Base-by-base conservation (phyloP, 1,140 invertebrate genomes). In the Drosophila lowei region DNA sequence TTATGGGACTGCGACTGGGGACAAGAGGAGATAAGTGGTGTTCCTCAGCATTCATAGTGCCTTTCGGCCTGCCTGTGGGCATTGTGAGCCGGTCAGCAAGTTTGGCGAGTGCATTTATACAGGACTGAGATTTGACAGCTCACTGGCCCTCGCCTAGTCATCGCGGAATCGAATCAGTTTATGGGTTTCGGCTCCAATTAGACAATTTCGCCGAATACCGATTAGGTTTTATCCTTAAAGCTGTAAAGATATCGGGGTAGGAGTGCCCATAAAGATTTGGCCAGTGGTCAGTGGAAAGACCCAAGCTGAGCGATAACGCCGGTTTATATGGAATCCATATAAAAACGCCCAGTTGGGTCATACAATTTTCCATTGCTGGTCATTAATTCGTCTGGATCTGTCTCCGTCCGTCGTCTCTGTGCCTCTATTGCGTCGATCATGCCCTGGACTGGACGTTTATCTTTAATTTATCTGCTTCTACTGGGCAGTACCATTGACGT, bases 401-500 rank as follows among this genome's bases (percentile, higher is more conserved):
- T 71, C 48, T 54, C 54, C 25, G 6, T 13, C 30, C 34, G 34
- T 57, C 42, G 42, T 30, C 28, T 47, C 42, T 21, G 41, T 66
- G 49, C 42, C 42, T 30, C 8, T 56, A n/a, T 57, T 43, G 42
- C 56, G 49, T 38, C 28, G 7, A 38, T 25, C 5, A 56, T 59
- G 49, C 41, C 21, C 11, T n/a, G 43, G 15, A 16, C n/a, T 28
- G 56, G 34, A 41, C 52, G 15, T 55, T 44, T 42, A 34, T 65
- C 43, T 55, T 6, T 41, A 28, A 56, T 44, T 28, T 23, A 25
- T 43, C 50, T 79, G 7, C 28, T 72, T 21, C 61, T 86, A 23
- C 48, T 88, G 81, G 75, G 52, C 49, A 71, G 43, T 70, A 59
- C 59, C 72, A 89, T 83, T 88, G 78, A 86, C 79, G 85, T 79